Percentiles rank a stretch among this genome's conserved stretches.
phyloP scores from a whole-genome alignment of 2,797 vertebrate species.

The Simalia tracyae region DNA sequence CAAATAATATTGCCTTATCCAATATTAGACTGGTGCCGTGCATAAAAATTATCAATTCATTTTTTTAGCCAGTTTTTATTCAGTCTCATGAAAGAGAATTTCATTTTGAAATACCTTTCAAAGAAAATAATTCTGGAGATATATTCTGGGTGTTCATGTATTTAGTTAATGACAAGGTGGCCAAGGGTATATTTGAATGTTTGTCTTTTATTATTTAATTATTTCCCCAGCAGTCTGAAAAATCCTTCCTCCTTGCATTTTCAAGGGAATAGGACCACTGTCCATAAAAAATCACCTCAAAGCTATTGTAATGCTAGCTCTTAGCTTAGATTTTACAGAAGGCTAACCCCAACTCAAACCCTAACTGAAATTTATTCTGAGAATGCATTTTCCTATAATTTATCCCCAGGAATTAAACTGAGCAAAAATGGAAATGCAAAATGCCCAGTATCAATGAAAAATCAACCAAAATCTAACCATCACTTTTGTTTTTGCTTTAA shows the following conservation, averaged over 20 bases:
- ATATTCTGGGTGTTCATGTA: not conserved
- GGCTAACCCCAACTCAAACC: not conserved
- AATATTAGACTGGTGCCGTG: not conserved
- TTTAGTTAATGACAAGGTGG: not conserved
- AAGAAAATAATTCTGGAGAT: not conserved
- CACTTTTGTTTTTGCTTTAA: not conserved
- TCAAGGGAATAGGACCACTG: not conserved
- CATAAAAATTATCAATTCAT: not conserved
- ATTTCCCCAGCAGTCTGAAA: not conserved
- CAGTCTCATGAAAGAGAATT: not conserved
- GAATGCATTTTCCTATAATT: not conserved
- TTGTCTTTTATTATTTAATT: not conserved
- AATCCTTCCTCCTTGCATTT: not conserved
- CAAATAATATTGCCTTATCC: not conserved
- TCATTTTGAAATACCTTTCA: not conserved
- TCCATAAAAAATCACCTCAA: not conserved
- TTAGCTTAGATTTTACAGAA: not conserved
- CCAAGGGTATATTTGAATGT: not conserved
- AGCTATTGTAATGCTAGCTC: not conserved
- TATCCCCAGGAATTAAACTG: not conserved
- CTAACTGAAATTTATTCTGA: not conserved
- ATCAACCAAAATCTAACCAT: not conserved
- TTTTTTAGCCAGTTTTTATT: not conserved
- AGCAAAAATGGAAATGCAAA: not conserved
- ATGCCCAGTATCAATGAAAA: not conserved